Percentiles rank a stretch among this genome's conserved stretches.
Conservation (phyloP, 2,888 invertebrate genomes). For the Leptarthrus brevirostris region DNA sequence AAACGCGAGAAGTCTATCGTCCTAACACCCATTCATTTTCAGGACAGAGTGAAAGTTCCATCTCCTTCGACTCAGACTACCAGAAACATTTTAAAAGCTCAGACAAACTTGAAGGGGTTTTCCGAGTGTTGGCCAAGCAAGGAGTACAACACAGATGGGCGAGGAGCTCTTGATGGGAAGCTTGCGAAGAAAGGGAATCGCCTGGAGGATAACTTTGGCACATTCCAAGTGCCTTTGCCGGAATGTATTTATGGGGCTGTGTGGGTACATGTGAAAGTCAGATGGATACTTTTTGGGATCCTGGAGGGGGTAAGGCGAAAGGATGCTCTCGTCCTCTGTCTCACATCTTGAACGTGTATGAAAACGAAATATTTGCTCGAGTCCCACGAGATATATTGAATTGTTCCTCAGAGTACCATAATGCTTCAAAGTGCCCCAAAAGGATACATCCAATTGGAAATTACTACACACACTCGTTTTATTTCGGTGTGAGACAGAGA, state of each 20-base stretch:
- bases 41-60: slow-evolving; percentile 46
- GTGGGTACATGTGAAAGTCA: slow-evolving; percentile 43
- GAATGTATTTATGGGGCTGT: slow-evolving; percentile 52
- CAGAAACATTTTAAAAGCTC: slow-evolving; percentile 48
- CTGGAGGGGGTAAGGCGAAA: background rate
- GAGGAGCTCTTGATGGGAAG: slow-evolving; percentile 17
- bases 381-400: slow-evolving; percentile 62
- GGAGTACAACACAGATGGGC: background rate
- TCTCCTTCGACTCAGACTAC: slow-evolving; percentile 16
- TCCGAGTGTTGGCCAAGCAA: background rate
- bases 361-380: slow-evolving; percentile 54
- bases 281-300: slow-evolving; percentile 37
- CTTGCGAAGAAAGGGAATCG: slow-evolving; percentile 50
- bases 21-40: slow-evolving; percentile 46
- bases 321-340: background rate
- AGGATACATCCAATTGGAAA: slow-evolving; percentile 65
- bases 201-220: slow-evolving; percentile 52
- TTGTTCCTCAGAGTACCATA: slow-evolving; percentile 67
- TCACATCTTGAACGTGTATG: slow-evolving; percentile 51
- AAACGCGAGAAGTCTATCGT: slow-evolving; percentile 41
- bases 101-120: slow-evolving; percentile 32
- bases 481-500: slow-evolving; percentile 42
- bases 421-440: slow-evolving; percentile 64
- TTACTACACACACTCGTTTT: slow-evolving; percentile 57
- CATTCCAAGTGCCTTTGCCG: slow-evolving; percentile 51